A percentile compares a stretch with the other conserved stretches of the same genome.
phyloP scores from a whole-genome alignment of 92 coral and sea anemone species.

The Palythoa caribaeorum region DNA sequence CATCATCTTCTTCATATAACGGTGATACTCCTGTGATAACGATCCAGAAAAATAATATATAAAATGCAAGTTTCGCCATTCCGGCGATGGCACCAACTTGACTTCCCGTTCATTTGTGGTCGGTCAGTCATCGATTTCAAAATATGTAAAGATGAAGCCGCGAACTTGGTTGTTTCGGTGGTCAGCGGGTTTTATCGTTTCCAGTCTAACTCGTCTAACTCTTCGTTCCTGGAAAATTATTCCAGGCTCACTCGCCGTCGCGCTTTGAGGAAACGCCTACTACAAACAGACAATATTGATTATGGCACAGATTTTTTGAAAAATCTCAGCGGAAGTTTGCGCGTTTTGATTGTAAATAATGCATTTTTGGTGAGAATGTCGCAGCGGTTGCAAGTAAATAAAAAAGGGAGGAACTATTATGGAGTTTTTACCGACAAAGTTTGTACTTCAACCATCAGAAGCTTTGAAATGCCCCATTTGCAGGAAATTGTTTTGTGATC shows the following conservation, averaged over 20 bases:
- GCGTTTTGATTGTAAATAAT: background rate
- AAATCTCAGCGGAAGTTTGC: background rate
- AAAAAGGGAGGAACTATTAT: background rate
- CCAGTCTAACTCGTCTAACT: background rate
- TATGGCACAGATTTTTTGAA: background rate
- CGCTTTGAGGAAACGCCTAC: constrained; percentile 40
- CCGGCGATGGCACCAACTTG: constrained; percentile 7
- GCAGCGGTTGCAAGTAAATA: background rate
- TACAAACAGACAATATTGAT: background rate
- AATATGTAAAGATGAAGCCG: background rate
- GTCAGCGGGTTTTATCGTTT: constrained; percentile 41
- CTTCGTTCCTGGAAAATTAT: background rate
- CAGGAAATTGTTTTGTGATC: constrained; percentile 84
- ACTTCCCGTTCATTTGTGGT: background rate
- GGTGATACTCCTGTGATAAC: constrained; percentile 2
- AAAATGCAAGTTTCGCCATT: background rate
- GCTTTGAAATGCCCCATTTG: constrained; percentile 92
- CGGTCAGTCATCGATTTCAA: background rate
- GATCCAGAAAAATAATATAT: background rate
- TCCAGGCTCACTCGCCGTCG: background rate
- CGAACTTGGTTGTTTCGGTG: constrained; percentile 6
- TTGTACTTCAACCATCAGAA: constrained; percentile 86
- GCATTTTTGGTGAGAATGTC: background rate
- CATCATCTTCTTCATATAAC: constrained; percentile 47
- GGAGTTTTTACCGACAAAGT: constrained; percentile 89